A percentile compares a stretch with the other conserved stretches of the same genome.
Conservation (phyloP, 2,888 invertebrate species). For the Zaprionus bogoriensis region DNA sequence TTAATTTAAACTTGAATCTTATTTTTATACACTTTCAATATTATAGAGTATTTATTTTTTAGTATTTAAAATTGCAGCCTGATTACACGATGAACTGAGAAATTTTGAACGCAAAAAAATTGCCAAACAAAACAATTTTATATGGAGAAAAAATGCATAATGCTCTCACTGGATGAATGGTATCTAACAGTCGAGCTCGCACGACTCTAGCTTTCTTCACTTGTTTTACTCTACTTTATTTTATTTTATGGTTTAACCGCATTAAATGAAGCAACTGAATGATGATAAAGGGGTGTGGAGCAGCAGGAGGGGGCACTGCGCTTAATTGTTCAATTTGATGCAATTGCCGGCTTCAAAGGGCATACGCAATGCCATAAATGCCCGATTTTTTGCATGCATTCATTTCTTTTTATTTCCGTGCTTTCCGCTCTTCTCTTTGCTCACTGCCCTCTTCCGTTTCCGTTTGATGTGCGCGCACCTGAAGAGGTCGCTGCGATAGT, state of each 20-base stretch:
- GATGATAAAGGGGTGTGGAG: not conserved
- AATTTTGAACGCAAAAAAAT: too few species aligned
- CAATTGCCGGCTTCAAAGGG: conserved; percentile 63
- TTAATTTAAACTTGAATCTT: too few species aligned
- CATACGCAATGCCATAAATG: conserved; percentile 53
- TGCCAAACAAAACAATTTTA: too few species aligned
- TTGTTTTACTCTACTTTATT: conserved; percentile 27
- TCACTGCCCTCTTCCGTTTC: too few species aligned
- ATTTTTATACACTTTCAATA: too few species aligned
- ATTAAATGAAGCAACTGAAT: conserved; percentile 56
- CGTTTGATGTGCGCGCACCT: not conserved
- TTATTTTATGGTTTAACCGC: conserved; percentile 65
- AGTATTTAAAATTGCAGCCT: too few species aligned
- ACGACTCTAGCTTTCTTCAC: too few species aligned
- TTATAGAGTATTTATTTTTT: too few species aligned
- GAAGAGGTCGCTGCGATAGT: not conserved
- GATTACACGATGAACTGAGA: too few species aligned
- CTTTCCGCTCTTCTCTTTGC: not conserved
- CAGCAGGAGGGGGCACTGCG: not conserved
- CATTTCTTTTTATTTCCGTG: not conserved
- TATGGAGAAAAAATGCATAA: too few species aligned
- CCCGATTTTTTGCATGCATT: not conserved
- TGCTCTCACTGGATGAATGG: too few species aligned
- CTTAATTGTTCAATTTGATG: conserved; percentile 69
- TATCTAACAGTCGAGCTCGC: too few species aligned